Evolutionary conservation across 2,888 invertebrate species (phyloP).

Genomic region (Falcaria lacertinaria): DNA sequence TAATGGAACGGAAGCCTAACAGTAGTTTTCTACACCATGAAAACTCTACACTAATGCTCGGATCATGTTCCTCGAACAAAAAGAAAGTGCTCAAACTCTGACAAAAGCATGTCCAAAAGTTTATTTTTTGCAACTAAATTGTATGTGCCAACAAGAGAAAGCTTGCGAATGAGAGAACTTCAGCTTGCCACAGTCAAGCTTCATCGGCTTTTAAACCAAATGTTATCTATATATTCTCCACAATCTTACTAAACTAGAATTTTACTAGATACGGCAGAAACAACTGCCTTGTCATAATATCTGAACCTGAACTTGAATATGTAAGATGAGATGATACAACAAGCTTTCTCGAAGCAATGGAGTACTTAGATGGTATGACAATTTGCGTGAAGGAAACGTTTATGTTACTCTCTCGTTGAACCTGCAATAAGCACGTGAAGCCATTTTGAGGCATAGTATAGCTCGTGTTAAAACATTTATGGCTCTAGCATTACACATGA

Average conservation of each 20-base stretch:
- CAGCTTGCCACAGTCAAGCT: constrained; percentile 21
- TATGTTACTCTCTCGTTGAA: constrained; percentile 16
- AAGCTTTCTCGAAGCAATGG: neutral
- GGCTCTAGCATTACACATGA: neutral
- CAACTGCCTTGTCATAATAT: neutral
- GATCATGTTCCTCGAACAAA: constrained; percentile 33
- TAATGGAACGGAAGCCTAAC: constrained; percentile 21
- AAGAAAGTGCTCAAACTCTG: constrained; percentile 24
- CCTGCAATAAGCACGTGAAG: constrained; percentile 15
- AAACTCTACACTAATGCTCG: constrained; percentile 33
- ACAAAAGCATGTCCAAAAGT: constrained; percentile 35
- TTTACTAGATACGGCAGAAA: too few relatives aligned
- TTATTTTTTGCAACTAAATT: constrained; percentile 17
- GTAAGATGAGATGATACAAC: neutral
- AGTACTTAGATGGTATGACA: neutral
- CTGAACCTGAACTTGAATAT: neutral
- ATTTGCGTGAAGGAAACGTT: constrained; percentile 4
- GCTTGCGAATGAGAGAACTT: constrained; percentile 20
- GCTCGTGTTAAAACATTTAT: neutral
- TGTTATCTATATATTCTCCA: too few relatives aligned
- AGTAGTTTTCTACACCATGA: constrained; percentile 24
- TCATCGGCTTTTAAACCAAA: too few relatives aligned
- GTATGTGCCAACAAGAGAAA: constrained; percentile 26
- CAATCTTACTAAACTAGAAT: too few relatives aligned
- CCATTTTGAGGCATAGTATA: constrained; percentile 9